Percentiles rank a stretch among this genome's conserved stretches.
Conservation (phyloP, 2,113 vertebrate genomes). For the Chrysochloris asiatica region DNA sequence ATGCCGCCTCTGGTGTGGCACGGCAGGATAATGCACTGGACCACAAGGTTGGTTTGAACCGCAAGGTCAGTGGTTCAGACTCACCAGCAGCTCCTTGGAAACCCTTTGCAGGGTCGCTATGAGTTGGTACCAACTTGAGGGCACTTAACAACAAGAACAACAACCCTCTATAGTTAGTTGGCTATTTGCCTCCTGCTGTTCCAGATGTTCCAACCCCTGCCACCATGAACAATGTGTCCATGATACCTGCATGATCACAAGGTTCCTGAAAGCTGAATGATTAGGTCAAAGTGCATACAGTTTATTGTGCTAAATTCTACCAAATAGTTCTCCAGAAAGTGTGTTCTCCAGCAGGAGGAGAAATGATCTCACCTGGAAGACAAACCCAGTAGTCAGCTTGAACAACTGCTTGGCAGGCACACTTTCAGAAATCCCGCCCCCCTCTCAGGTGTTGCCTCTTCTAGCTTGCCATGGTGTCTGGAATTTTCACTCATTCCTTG, state of each 20-base stretch:
- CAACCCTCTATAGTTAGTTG: rapidly evolving
- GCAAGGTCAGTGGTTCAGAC: no score
- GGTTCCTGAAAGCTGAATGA: neutral
- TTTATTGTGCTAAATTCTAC: neutral
- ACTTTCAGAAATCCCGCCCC: neutral
- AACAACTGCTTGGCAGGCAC: neutral
- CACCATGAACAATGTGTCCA: neutral
- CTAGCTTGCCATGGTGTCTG: neutral
- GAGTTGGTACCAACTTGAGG: no score
- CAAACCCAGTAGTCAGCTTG: neutral
- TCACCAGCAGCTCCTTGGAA: no score
- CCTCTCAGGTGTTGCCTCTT: neutral
- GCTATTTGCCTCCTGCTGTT: neutral
- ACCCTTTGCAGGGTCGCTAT: no score
- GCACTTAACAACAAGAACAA: no score
- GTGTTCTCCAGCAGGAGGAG: neutral
- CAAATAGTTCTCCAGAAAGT: neutral
- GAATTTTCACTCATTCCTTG: neutral
- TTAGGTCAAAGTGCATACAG: neutral
- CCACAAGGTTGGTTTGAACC: no score
- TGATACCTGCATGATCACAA: neutral
- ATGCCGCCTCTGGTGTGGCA: neutral
- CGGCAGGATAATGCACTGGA: no score
- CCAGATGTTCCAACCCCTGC: neutral
- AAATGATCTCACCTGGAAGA: neutral